Base-by-base conservation (phyloP, 2,113 vertebrate species). In the Megatriorchis doriae region DNA sequence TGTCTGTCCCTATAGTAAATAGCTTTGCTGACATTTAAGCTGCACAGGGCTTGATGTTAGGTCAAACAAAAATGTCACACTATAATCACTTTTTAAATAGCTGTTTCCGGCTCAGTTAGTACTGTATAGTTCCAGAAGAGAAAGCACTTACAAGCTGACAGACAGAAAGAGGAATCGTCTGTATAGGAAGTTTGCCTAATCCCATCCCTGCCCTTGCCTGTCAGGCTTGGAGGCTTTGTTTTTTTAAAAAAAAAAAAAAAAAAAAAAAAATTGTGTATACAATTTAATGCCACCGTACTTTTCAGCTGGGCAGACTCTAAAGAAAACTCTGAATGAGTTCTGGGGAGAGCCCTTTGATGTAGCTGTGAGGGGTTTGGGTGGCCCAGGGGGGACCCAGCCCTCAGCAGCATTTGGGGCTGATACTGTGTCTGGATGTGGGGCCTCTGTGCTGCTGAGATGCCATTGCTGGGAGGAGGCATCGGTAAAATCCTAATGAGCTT, bases 101-200 rank as follows among this genome's bases (percentile, higher is more conserved):
- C 86, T 95, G 86, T 95, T 97, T 97, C 96, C 95, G 91, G 95
- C 89, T 96, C 95, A 96, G 91, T 95, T 95, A 94, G 86, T 95
- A 67, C 83, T 85, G 91, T 94, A 95, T 81, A 95, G 94, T 82
- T 95, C 70, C 77, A 92, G 58, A 87, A 97, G 73, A 97, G 77
- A 97, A 94, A 95, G 94, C 95, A 96, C 94, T 97, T 94, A 96
- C 79, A 92, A 94, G 73, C 91, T 96, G 95, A 94, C 94, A 94
- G 88, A 75, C 81, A 93, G 92, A 97, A 95, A 96, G 93, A 82
- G 81, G 94, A 96, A 70, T 93, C 7, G 48, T 97, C 95, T 95
- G 65, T 63, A 47, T 87, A 87, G 93, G 94, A 94, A 89, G 96
- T 96, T 96, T 96, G 95, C 82, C 83, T 96, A 97, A 95, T 97